Conservation (phyloP, 92 coral and sea anemone species). For the Nematostella vectensis region DNA sequence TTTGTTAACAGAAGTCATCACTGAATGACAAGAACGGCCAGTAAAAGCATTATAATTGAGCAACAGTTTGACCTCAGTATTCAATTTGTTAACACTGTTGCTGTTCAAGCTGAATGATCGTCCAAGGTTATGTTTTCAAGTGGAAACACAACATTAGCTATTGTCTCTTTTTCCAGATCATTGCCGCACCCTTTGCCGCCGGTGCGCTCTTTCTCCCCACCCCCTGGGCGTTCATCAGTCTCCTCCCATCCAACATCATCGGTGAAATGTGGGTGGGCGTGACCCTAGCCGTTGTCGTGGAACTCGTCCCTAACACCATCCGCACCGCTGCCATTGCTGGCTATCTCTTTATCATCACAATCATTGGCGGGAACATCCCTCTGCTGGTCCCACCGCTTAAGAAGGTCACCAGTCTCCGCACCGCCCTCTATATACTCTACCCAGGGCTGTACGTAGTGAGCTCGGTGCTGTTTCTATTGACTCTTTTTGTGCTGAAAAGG, state of each 20-base stretch:
- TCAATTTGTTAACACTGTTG: no score
- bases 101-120: no score
- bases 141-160: no score
- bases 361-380: slow-evolving; percentile 92
- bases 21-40: no score
- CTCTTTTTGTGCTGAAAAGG: slow-evolving; percentile 77
- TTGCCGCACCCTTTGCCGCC: slow-evolving; percentile 94
- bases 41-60: no score
- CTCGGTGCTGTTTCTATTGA: slow-evolving; percentile 74
- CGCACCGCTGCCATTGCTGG: slow-evolving; percentile 85
- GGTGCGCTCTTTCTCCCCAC: slow-evolving; percentile 89
- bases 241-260: slow-evolving; percentile 78
- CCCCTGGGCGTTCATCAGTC: slow-evolving; percentile 85
- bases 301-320: slow-evolving; percentile 75
- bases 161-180: slow-evolving; percentile 62
- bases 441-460: slow-evolving; percentile 89
- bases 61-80: no score
- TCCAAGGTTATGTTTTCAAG: no score
- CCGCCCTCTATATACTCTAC: slow-evolving; percentile 68
- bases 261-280: slow-evolving; percentile 99
- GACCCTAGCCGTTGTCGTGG: slow-evolving; percentile 86
- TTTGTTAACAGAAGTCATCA: no score
- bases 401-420: slow-evolving; percentile 60
- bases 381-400: slow-evolving; percentile 73
- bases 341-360: slow-evolving; percentile 75